phyloP scores from a whole-genome alignment of 2,797 vertebrate genomes.

The Fistularia tabacaria region DNA sequence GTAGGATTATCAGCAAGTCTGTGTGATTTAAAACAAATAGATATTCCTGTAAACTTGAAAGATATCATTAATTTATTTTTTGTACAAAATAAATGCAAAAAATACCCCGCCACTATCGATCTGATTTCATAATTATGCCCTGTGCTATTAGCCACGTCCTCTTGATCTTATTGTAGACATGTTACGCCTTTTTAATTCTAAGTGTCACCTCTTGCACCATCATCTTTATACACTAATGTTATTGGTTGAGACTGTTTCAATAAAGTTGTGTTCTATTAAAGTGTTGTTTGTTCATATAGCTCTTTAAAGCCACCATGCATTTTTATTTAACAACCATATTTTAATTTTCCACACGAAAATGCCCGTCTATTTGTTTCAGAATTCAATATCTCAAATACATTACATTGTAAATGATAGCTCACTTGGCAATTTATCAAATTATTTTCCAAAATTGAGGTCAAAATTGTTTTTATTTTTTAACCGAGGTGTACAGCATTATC shows the following conservation, averaged over 20 bases:
- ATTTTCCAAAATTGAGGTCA: conserved; percentile 12
- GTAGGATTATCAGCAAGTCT: conserved; percentile 69
- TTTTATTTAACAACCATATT: background rate
- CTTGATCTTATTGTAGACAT: conserved; percentile 42
- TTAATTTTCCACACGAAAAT: background rate
- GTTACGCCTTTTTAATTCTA: conserved; percentile 28
- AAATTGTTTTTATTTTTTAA: conserved; percentile 47
- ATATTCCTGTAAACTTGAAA: conserved; percentile 88
- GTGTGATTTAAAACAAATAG: conserved; percentile 76
- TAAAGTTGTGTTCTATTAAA: conserved; percentile 82
- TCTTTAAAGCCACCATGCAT: background rate
- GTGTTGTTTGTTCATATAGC: conserved; percentile 47
- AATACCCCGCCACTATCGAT: conserved; percentile 75
- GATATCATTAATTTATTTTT: conserved; percentile 88
- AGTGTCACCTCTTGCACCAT: conserved; percentile 44
- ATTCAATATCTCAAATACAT: too few relatives aligned
- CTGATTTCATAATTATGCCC: conserved; percentile 61
- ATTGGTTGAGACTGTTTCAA: conserved; percentile 84
- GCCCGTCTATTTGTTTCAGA: too few relatives aligned
- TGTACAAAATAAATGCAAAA: conserved; percentile 86
- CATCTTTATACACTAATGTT: conserved; percentile 78
- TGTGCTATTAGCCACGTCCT: conserved; percentile 50
- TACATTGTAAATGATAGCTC: background rate
- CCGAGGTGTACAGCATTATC: conserved; percentile 27
- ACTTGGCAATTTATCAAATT: conserved; percentile 1